These are phyloP conservation scores for Paedocypris sp. DNA, from an alignment of 2,113 vertebrate species.

Conservation along the genomic window DNA sequence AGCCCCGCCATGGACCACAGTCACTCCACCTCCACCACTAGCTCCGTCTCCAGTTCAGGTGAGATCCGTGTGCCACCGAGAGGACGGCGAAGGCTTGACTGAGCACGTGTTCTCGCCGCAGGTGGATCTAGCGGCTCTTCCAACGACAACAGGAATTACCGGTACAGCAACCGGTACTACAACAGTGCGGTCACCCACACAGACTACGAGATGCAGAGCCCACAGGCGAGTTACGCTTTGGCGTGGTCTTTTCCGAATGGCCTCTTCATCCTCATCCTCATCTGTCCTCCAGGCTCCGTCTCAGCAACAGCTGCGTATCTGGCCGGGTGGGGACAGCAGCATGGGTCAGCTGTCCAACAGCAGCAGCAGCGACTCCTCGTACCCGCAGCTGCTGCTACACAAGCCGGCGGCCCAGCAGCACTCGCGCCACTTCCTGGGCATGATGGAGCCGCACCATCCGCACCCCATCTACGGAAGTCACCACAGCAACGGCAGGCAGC, in stretches of 20 bases:
- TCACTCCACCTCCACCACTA: slow-evolving; percentile 87
- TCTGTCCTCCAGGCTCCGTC: slow-evolving; percentile 62
- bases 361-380: slow-evolving; percentile 60
- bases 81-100: too few relatives aligned
- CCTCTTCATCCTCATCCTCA: neutral
- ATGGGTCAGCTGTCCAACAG: slow-evolving; percentile 54
- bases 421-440: slow-evolving; percentile 66
- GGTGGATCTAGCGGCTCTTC: slow-evolving; percentile 92
- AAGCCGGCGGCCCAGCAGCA: slow-evolving; percentile 77
- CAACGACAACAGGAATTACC: slow-evolving; percentile 85
- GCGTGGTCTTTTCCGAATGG: too few relatives aligned
- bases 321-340: slow-evolving; percentile 75
- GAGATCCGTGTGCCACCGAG: slow-evolving; percentile 14
- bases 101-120: slow-evolving; percentile 40
- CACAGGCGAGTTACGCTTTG: slow-evolving; percentile 53
- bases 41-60: slow-evolving; percentile 90
- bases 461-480: slow-evolving; percentile 69
- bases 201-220: slow-evolving; percentile 91
- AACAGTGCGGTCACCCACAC: slow-evolving; percentile 77
- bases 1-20: slow-evolving; percentile 88
- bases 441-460: slow-evolving; percentile 66
- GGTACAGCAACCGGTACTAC: slow-evolving; percentile 87
- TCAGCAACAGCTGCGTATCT: slow-evolving; percentile 77
- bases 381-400: slow-evolving; percentile 78
- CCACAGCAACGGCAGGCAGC: slow-evolving; percentile 65